phyloP scores from a whole-genome alignment of 2,113 vertebrate genomes.

The Gopherus evgoodei region DNA sequence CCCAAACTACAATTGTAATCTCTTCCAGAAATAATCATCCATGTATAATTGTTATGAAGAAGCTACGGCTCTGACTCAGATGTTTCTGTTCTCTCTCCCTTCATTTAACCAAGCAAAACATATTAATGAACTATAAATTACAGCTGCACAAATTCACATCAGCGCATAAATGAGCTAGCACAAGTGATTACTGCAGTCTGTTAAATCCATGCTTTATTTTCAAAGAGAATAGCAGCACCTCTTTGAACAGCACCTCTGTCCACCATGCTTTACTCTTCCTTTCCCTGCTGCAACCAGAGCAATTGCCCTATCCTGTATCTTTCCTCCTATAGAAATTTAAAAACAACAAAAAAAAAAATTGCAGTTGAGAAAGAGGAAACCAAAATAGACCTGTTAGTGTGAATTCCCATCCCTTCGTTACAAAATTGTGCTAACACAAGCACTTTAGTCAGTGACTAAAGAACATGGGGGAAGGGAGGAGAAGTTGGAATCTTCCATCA shows the following conservation, averaged over 20 bases:
- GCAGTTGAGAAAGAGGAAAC: not conserved
- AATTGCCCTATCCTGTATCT: not conserved
- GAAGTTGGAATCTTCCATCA: not conserved
- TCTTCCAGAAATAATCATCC: constrained; percentile 20
- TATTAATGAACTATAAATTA: not conserved
- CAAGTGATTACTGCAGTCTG: not conserved
- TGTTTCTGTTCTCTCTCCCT: not conserved
- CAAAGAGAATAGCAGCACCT: not conserved
- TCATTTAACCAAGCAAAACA: constrained; percentile 2
- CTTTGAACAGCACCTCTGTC: not conserved
- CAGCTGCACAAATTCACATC: not conserved
- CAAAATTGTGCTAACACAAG: not conserved
- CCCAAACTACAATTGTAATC: not conserved
- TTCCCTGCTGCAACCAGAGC: not conserved
- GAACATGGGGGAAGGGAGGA: not conserved
- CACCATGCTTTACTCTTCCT: not conserved
- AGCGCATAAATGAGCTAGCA: not conserved
- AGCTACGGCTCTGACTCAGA: not conserved
- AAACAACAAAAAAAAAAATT: not conserved
- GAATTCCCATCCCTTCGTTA: not conserved
- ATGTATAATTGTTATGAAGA: not conserved
- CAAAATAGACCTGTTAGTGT: not conserved
- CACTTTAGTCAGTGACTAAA: not conserved
- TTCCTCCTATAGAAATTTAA: not conserved
- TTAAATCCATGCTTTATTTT: not conserved